Evolutionary conservation across 2,113 vertebrate genomes (phyloP).

Genomic region (Mungos mungo): DNA sequence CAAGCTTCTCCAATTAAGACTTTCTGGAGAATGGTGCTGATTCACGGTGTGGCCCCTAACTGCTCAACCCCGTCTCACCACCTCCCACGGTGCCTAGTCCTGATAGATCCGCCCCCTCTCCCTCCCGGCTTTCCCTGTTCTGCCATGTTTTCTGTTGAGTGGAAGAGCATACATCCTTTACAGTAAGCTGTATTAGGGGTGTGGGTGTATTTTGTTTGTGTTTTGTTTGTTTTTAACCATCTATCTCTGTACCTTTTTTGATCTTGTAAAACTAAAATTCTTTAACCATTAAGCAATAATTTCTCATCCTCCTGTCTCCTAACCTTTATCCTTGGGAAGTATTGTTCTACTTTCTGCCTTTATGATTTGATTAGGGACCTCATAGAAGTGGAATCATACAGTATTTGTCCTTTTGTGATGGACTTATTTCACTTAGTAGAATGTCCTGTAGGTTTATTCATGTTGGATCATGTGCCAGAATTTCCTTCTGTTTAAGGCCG

Average conservation of each 20-base stretch:
- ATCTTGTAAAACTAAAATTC: not conserved
- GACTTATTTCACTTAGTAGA: not conserved
- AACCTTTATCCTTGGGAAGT: not conserved
- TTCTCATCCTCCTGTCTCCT: not conserved
- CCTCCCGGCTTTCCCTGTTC: not conserved
- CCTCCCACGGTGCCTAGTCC: not conserved
- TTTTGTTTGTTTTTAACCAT: not conserved
- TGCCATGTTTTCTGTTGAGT: not conserved
- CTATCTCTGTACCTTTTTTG: not conserved
- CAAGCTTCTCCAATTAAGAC: not conserved
- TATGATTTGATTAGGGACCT: not conserved
- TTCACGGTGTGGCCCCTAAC: not conserved
- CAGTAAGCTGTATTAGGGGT: not conserved
- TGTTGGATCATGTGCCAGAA: not conserved
- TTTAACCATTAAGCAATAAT: not conserved
- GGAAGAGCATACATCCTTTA: not conserved
- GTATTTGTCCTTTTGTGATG: not conserved
- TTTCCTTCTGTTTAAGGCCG: not conserved
- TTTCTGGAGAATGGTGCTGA: not conserved
- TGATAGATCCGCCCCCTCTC: not conserved
- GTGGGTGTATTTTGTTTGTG: not conserved
- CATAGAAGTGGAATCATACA: too few species aligned
- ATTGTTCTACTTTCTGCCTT: not conserved
- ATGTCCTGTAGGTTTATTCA: not conserved
- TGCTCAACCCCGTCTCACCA: not conserved